A percentile compares a stretch with the other conserved stretches of the same genome.
Evolutionary conservation across 2,797 vertebrate genomes (phyloP).

Genomic region (Rachycentron canadum): DNA sequence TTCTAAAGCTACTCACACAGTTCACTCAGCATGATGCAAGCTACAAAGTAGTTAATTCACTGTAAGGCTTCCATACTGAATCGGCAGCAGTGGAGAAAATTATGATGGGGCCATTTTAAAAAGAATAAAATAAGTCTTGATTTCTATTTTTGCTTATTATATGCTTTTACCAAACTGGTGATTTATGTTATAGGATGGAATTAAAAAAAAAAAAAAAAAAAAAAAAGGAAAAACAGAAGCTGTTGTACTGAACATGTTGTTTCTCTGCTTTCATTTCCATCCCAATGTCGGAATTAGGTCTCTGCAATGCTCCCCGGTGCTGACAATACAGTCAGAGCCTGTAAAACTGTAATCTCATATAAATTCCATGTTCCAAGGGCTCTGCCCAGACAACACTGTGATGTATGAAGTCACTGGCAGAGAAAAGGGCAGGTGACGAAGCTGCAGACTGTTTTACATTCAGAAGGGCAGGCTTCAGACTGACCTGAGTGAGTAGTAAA

Average conservation of each 20-base stretch:
- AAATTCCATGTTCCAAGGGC: conserved; percentile 65
- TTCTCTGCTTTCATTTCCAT: not conserved
- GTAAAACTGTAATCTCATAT: conserved; percentile 68
- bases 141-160: not conserved
- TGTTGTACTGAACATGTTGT: not conserved
- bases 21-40: conserved; percentile 58
- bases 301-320: not conserved
- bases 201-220: not conserved
- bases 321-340: conserved; percentile 42
- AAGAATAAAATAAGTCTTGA: not conserved
- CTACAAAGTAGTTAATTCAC: conserved; percentile 60
- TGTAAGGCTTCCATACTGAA: conserved; percentile 37
- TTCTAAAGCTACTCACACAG: conserved; percentile 52
- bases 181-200: too few relatives aligned
- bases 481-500: conserved; percentile 67
- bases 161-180: not conserved
- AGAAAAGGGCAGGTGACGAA: conserved; percentile 77
- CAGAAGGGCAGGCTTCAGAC: conserved; percentile 58
- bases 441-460: conserved; percentile 76
- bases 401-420: conserved; percentile 76
- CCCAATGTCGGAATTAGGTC: not conserved
- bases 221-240: not conserved
- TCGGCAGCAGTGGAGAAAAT: conserved; percentile 13
- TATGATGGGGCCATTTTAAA: conserved; percentile 29
- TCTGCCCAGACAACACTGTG: conserved; percentile 67